Evolutionary conservation across 53 echinoderm and acorn worm genomes (phyloP), one percentile per base, ranked within the genome.

Genomic region (Zoroaster sp.): DNA sequence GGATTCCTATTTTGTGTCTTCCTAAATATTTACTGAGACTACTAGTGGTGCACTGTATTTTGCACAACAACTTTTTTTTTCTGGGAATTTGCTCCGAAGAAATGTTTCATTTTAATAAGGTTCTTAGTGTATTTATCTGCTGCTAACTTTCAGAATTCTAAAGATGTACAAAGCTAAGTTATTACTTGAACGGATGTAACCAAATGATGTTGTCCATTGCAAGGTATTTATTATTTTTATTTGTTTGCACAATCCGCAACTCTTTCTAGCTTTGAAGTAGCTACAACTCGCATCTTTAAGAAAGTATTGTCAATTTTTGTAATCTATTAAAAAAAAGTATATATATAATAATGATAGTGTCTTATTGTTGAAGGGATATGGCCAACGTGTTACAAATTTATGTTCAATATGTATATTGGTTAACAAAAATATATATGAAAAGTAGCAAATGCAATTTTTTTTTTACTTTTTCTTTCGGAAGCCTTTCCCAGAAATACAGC

Each of bases 161-260:
- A 21, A 70, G 36, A 70, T 85, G 37, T 70, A 51, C 31, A 71
- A 49, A 49, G 23, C 43, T 71, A 70, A 85, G 36, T 85, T 85
- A 85, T 85, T 85, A 69, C 70, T 69, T 85, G 71, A 85, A 71
- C 69, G 70, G 85, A 28, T 30, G 30, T 82, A 65, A 43, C 66
- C 11, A 23, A 3, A 45, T 83, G 21, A 30, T 85, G 34, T 78
- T 9, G 15, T 39, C 6, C 35, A 53, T 34, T 5, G 17, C n/a
- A n/a, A n/a, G n/a, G n/a, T 59, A 59, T 28, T 59, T 25, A 25
- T 59, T 59, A 59, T 59, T 59, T 59, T 8, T 59, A 28, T 59
- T 59, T 25, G 63, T 59, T 25, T 25, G 28, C 63, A 59, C 63
- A 25, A 59, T 28, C 63, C 63, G 28, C 63, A 59, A 59, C 63